Percentiles rank a stretch among this genome's conserved stretches.
Evolutionary conservation across 92 coral and sea anemone genomes (phyloP).

Genomic region (Epizoanthus rinbou): DNA sequence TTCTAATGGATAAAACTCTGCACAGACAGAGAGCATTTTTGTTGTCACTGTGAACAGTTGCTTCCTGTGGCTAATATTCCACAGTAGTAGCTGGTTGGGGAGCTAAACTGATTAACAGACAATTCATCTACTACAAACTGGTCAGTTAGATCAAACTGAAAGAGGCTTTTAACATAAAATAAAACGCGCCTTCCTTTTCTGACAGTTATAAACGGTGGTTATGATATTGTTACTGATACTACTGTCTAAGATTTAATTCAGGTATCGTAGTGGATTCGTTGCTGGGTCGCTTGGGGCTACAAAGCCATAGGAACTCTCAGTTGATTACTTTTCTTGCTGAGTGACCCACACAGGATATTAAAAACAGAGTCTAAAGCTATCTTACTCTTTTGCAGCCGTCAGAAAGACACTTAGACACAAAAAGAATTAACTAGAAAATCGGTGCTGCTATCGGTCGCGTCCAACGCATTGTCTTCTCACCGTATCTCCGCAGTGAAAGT

Average conservation of each 20-base stretch:
- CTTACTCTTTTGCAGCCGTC: background rate
- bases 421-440: background rate
- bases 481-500: background rate
- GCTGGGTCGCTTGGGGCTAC: slow-evolving; percentile 36
- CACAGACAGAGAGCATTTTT: background rate
- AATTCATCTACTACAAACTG: background rate
- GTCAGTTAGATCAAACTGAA: background rate
- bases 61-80: background rate
- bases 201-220: background rate
- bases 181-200: slow-evolving; percentile 9
- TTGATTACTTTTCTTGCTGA: slow-evolving; percentile 14
- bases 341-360: background rate
- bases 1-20: background rate
- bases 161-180: background rate
- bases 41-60: background rate
- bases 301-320: slow-evolving; percentile 5
- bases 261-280: background rate
- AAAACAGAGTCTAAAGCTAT: slow-evolving; percentile 12
- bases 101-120: background rate
- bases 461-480: background rate
- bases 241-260: slow-evolving; percentile 28
- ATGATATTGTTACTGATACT: slow-evolving; percentile 6
- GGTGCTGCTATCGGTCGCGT: background rate
- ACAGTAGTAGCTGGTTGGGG: background rate
- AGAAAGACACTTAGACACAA: background rate